These are phyloP conservation scores for Ranitomeya variabilis DNA, from an alignment of 2,113 vertebrate species.

Conservation along the genomic window DNA sequence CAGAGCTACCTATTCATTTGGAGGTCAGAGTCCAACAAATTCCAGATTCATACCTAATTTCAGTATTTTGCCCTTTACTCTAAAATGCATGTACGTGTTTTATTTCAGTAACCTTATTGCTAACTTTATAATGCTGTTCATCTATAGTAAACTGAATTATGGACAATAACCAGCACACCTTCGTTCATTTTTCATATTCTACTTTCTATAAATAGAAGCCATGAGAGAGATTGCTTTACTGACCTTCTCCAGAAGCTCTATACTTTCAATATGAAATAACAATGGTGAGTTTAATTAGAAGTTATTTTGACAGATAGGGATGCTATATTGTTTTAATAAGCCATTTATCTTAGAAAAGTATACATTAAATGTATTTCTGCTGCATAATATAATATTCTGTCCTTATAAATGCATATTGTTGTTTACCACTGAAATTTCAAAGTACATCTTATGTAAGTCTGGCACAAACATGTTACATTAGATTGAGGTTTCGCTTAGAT, in stretches of 20 bases:
- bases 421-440: background rate
- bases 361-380: background rate
- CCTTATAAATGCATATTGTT: background rate
- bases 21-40: no score
- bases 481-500: background rate
- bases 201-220: slow-evolving; percentile 1
- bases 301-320: background rate
- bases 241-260: background rate
- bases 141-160: background rate
- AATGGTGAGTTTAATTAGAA: background rate
- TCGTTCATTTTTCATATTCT: background rate
- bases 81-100: no score
- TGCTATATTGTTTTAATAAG: background rate
- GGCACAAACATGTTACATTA: background rate
- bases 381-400: background rate
- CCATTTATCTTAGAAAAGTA: background rate
- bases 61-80: no score
- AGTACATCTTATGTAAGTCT: background rate
- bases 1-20: no score
- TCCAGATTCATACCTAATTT: no score
- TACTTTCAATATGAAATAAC: background rate
- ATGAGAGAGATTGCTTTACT: background rate
- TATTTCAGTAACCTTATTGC: background rate
- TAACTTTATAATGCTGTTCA: background rate
- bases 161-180: background rate